Evolutionary conservation across 2,113 vertebrate species (phyloP).

Genomic region (Nanger granti): DNA sequence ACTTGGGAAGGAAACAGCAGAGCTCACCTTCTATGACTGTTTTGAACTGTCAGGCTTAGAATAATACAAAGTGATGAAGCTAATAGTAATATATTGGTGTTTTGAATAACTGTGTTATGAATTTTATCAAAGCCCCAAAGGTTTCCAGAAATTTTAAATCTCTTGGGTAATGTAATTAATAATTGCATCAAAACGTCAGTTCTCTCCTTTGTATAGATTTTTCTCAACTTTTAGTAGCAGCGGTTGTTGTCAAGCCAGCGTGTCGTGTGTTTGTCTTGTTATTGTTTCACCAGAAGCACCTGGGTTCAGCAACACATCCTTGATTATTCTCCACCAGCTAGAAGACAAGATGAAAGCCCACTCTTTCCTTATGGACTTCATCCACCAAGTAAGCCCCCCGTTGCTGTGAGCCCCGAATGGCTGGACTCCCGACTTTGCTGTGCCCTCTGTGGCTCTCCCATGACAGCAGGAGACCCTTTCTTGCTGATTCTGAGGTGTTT

Average conservation of each 20-base stretch:
- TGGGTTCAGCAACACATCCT: conserved; percentile 91
- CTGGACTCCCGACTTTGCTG: neutral
- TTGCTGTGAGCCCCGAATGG: fast-evolving
- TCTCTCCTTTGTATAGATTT: neutral
- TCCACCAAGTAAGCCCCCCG: conserved; percentile 84
- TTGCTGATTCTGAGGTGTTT: neutral
- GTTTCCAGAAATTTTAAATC: neutral
- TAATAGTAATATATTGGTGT: neutral
- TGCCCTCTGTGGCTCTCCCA: no score
- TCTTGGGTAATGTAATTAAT: neutral
- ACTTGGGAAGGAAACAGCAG: neutral
- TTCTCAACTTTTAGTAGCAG: neutral
- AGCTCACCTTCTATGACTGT: neutral
- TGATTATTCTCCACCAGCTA: conserved; percentile 96
- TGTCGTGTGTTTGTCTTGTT: neutral
- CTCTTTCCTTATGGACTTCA: conserved; percentile 92
- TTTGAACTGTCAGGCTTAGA: neutral
- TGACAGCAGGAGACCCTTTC: neutral
- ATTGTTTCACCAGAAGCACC: conserved; percentile 81
- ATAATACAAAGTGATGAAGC: neutral
- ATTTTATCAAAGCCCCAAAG: neutral
- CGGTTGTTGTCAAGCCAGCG: neutral
- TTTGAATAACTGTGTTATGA: neutral
- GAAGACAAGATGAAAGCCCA: conserved; percentile 99
- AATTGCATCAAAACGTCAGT: neutral